Conservation (phyloP, 2,113 vertebrate genomes). For the Willisornis vidua region DNA sequence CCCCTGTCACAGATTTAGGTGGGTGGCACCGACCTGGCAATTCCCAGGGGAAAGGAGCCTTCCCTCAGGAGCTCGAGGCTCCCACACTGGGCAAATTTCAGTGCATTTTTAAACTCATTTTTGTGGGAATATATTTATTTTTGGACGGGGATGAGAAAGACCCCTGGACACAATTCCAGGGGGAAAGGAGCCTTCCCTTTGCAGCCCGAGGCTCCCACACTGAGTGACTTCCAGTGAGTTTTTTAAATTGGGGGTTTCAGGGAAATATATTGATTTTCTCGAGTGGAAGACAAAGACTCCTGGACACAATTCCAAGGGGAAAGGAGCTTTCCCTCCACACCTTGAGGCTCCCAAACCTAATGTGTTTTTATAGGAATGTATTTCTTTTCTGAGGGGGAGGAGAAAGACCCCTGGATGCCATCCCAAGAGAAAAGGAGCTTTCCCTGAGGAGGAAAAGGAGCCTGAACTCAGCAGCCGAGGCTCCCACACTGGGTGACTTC, state of each 20-base stretch:
- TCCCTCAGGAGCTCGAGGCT: not conserved
- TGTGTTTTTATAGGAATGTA: too few species aligned
- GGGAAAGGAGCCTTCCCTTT: not conserved
- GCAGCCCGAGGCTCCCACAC: not conserved
- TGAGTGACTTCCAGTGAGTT: not conserved
- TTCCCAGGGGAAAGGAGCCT: not conserved
- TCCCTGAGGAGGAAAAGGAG: too few species aligned
- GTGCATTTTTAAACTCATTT: not conserved
- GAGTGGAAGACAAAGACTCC: not conserved
- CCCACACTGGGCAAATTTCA: not conserved
- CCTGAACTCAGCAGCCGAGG: too few species aligned
- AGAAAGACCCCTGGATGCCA: too few species aligned
- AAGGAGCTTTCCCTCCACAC: too few species aligned
- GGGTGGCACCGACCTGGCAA: rapidly evolving
- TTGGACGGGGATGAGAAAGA: not conserved
- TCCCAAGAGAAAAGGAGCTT: too few species aligned
- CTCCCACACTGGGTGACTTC: too few species aligned
- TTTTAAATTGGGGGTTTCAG: not conserved
- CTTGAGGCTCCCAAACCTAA: too few species aligned
- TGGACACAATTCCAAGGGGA: not conserved
- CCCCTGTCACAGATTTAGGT: not conserved
- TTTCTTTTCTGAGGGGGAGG: too few species aligned
- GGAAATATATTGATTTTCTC: not conserved
- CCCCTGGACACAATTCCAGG: not conserved
- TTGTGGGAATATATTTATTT: not conserved